Conservation (phyloP, 2,113 vertebrate species). For the Antennarius striatus region DNA sequence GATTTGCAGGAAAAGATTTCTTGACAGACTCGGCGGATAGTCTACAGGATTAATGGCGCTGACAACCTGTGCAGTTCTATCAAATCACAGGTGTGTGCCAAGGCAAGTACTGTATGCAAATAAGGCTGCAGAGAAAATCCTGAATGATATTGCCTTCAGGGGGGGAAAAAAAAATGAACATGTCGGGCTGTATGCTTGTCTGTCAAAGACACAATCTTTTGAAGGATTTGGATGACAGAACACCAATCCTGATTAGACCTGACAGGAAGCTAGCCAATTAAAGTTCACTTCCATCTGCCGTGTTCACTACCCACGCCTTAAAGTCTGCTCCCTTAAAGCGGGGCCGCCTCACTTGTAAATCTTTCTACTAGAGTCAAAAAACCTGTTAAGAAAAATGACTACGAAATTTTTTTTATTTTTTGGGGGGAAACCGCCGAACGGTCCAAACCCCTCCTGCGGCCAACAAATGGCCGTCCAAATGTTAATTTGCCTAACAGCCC, state of each 20-base stretch:
- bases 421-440: constrained; percentile 58
- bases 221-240: constrained; percentile 66
- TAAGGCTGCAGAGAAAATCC: constrained; percentile 26
- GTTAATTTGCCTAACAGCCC: constrained; percentile 73
- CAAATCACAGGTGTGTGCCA: constrained; percentile 32
- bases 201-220: constrained; percentile 59
- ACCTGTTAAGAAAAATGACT: constrained; percentile 46
- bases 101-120: constrained; percentile 34
- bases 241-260: constrained; percentile 64
- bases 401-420: constrained; percentile 38
- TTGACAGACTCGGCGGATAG: constrained; percentile 14
- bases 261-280: constrained; percentile 69
- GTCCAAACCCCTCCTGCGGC: constrained; percentile 31
- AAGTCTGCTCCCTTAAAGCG: constrained; percentile 38
- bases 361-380: constrained; percentile 52
- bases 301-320: constrained; percentile 49
- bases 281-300: constrained; percentile 69
- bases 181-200: constrained; percentile 52
- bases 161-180: not conserved
- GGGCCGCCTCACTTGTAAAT: constrained; percentile 42
- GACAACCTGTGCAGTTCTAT: constrained; percentile 20
- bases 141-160: constrained; percentile 45
- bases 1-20: constrained; percentile 5
- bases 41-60: constrained; percentile 30
- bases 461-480: constrained; percentile 69